Percentiles rank a stretch among this genome's conserved stretches.
These are phyloP conservation scores for Caenorhabditis sulstoni DNA, from an alignment of 2,888 invertebrate genomes.

Conservation along the genomic window DNA sequence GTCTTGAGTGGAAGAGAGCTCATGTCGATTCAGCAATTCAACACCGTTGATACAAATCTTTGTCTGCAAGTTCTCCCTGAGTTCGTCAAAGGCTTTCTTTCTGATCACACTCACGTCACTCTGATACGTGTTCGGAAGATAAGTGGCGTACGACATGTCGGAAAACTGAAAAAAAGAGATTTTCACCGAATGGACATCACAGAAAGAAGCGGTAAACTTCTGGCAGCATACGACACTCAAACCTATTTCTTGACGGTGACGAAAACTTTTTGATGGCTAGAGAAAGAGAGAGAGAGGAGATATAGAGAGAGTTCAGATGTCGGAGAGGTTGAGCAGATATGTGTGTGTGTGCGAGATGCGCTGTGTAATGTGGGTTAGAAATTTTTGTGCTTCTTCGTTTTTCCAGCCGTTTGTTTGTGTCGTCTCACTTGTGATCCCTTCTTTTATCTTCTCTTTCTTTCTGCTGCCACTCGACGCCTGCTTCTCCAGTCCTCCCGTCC, in stretches of 20 bases:
- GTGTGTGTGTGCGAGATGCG: slow-evolving; percentile 10
- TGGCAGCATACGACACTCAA: slow-evolving; percentile 23
- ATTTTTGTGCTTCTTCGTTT: slow-evolving; percentile 41
- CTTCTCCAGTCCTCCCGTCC: not conserved
- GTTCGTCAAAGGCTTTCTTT: too few relatives aligned
- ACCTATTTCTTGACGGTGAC: slow-evolving; percentile 31
- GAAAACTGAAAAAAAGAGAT: slow-evolving; percentile 2
- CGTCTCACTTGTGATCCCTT: slow-evolving; percentile 51
- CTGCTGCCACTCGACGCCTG: slow-evolving; percentile 13
- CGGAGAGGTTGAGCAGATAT: slow-evolving; percentile 43
- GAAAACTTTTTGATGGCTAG: slow-evolving; percentile 48
- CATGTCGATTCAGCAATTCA: slow-evolving; percentile 76
- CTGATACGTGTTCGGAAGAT: slow-evolving; percentile 51
- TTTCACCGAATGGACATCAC: slow-evolving; percentile 10
- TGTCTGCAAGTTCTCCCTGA: slow-evolving; percentile 61
- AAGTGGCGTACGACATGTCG: slow-evolving; percentile 53
- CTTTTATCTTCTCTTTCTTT: slow-evolving; percentile 46
- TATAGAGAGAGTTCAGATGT: slow-evolving; percentile 56
- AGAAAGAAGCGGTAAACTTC: slow-evolving; percentile 8
- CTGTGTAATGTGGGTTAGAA: slow-evolving; percentile 57
- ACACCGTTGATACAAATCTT: slow-evolving; percentile 79
- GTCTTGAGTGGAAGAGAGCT: slow-evolving; percentile 76
- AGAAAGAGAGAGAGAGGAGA: too few relatives aligned
- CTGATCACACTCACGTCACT: slow-evolving; percentile 36
- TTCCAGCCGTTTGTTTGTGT: slow-evolving; percentile 55